phyloP scores from a whole-genome alignment of 2,888 invertebrate genomes.

The Halictus ligatus region DNA sequence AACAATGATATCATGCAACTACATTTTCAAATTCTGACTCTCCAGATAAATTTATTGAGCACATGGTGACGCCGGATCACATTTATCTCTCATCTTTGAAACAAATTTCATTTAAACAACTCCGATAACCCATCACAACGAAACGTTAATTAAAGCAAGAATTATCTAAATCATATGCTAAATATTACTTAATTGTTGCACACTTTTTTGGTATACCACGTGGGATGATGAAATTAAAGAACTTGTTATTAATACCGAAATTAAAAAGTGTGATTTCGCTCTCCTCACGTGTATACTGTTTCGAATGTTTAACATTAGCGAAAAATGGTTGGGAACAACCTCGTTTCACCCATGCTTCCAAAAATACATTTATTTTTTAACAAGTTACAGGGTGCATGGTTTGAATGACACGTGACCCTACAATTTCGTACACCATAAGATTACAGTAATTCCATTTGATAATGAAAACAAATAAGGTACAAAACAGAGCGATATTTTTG shows the following conservation, averaged over 20 bases:
- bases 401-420: conserved; percentile 11
- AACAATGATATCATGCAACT: too few species aligned
- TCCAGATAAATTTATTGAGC: conserved; percentile 33
- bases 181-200: background rate
- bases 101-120: background rate
- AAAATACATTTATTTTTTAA: background rate
- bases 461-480: background rate
- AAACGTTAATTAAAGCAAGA: background rate
- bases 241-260: background rate
- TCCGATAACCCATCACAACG: background rate
- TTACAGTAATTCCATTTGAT: background rate
- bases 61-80: conserved; percentile 61
- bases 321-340: background rate
- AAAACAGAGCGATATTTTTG: background rate
- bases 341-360: background rate
- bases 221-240: background rate
- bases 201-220: background rate
- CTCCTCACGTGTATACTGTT: background rate
- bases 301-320: background rate
- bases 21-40: background rate
- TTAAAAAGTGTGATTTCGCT: background rate
- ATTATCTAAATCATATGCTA: background rate
- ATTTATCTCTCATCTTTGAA: conserved; percentile 13
- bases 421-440: background rate
- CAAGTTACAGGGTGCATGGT: background rate